Evolutionary conservation across 2,888 invertebrate genomes (phyloP).

Genomic region (Rhamphomyia laevipes): DNA sequence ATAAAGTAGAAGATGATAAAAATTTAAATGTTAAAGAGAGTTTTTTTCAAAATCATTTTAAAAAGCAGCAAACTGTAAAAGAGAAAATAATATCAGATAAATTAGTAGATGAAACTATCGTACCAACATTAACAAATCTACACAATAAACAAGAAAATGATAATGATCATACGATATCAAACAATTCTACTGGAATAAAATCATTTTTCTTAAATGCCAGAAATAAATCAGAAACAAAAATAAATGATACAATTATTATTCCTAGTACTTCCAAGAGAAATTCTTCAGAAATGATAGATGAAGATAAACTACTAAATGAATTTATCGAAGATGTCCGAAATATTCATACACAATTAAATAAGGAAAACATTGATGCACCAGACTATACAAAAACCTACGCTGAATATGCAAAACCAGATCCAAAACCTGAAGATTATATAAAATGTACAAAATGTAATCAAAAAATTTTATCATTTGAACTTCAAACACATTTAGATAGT

Average conservation of each 20-base stretch:
- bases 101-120: not conserved
- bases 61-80: not conserved
- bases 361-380: too few species aligned
- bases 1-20: not conserved
- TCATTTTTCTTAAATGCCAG: too few species aligned
- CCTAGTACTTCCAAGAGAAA: too few species aligned
- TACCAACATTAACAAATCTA: not conserved
- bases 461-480: conserved; percentile 42
- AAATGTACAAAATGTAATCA: conserved; percentile 56
- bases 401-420: conserved; percentile 25
- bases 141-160: not conserved
- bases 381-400: conserved; percentile 20
- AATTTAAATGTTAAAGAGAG: not conserved
- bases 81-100: not conserved
- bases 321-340: too few species aligned
- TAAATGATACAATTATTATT: not conserved
- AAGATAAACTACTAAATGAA: too few species aligned
- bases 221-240: too few species aligned
- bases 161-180: not conserved
- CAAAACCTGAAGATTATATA: conserved; percentile 19
- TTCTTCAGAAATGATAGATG: too few species aligned
- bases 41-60: not conserved
- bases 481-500: conserved; percentile 60
- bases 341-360: too few species aligned
- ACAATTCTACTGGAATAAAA: not conserved